Percentiles rank a stretch among this genome's conserved stretches.
phyloP scores from a whole-genome alignment of 2,888 invertebrate genomes.

The Baccha elongata region DNA sequence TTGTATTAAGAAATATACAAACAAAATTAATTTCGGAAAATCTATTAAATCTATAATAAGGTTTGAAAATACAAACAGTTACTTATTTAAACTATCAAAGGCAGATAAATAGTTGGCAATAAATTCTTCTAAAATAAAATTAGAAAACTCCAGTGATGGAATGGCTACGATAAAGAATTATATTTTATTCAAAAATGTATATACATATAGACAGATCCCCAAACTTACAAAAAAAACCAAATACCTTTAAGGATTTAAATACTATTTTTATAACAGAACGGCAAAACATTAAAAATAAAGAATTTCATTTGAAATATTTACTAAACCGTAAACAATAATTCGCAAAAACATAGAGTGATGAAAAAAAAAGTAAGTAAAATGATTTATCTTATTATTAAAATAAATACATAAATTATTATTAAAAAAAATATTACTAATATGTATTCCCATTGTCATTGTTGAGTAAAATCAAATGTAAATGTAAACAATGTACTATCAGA shows the following conservation, averaged over 20 bases:
- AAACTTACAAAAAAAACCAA: slow-evolving; percentile 6
- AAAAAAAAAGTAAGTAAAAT: slow-evolving; percentile 16
- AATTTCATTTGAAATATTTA: slow-evolving; percentile 19
- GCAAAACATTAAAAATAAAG: slow-evolving; percentile 24
- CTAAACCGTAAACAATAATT: slow-evolving; percentile 45
- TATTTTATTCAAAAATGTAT: slow-evolving; percentile 41
- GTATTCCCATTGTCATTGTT: slow-evolving; percentile 48
- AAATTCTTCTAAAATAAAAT: slow-evolving; percentile 8
- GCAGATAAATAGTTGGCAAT: slow-evolving; percentile 8
- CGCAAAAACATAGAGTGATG: slow-evolving; percentile 39
- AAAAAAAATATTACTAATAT: slow-evolving; percentile 21
- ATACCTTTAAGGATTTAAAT: slow-evolving; percentile 18
- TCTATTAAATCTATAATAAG: neutral
- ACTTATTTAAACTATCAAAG: too few species aligned
- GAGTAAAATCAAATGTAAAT: slow-evolving; percentile 57
- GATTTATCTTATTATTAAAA: slow-evolving; percentile 45
- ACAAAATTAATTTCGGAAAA: too few species aligned
- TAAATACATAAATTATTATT: neutral
- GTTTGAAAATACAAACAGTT: neutral
- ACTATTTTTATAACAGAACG: slow-evolving; percentile 68
- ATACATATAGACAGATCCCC: slow-evolving; percentile 5
- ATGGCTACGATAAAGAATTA: neutral
- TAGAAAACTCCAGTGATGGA: slow-evolving; percentile 33
- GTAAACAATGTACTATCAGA: slow-evolving; percentile 52
- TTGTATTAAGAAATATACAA: too few species aligned